A percentile compares a stretch with the other conserved stretches of the same genome.
These are phyloP conservation scores for Cheilosia grossa DNA, from an alignment of 2,888 invertebrate species.

Conservation along the genomic window DNA sequence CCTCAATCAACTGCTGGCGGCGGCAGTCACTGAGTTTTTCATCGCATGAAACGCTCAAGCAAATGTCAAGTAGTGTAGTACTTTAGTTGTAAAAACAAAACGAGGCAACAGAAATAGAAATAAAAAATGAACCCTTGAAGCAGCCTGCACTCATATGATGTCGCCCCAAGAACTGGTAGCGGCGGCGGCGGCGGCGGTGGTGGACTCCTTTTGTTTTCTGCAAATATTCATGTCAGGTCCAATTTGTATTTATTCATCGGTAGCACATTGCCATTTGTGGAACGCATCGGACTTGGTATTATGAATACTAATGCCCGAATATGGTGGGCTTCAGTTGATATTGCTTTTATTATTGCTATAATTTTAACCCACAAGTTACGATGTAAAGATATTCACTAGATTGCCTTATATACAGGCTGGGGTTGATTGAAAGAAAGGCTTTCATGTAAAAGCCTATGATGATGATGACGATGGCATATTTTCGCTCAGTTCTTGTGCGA, in stretches of 20 bases:
- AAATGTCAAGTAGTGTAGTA: constrained; percentile 37
- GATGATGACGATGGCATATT: too few species aligned
- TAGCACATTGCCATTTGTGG: constrained; percentile 72
- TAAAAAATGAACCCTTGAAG: constrained; percentile 25
- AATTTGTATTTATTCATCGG: constrained; percentile 73
- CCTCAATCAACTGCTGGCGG: constrained; percentile 54
- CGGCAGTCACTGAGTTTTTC: constrained; percentile 32
- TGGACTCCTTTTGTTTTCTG: constrained; percentile 43
- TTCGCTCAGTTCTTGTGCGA: too few species aligned
- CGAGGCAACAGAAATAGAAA: not conserved
- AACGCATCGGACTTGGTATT: constrained; percentile 64
- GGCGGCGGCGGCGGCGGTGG: not conserved
- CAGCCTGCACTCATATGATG: constrained; percentile 11
- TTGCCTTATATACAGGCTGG: not conserved
- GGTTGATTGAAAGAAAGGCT: not conserved
- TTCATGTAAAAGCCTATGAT: too few species aligned
- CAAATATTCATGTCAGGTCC: constrained; percentile 71
- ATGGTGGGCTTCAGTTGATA: constrained; percentile 53
- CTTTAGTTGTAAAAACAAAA: constrained; percentile 11
- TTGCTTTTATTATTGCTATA: constrained; percentile 64
- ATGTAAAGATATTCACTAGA: not conserved
- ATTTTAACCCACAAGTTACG: constrained; percentile 36
- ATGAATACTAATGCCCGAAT: constrained; percentile 71
- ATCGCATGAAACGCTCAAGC: constrained; percentile 27
- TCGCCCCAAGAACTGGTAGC: constrained; percentile 37